Conservation (phyloP, 2,113 vertebrate genomes). For the Glaucomys volans region DNA sequence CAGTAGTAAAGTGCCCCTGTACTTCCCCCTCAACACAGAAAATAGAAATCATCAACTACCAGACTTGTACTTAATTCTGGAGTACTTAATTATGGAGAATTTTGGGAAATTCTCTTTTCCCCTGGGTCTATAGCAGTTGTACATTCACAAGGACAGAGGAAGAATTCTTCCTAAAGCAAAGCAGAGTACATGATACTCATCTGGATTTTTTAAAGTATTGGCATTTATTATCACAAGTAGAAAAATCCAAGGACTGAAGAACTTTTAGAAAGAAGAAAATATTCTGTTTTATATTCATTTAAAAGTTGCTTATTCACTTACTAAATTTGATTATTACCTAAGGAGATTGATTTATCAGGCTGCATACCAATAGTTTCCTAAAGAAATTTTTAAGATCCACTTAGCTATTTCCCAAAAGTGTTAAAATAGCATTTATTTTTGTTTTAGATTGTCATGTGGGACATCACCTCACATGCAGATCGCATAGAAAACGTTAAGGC, state of each 20-base stretch:
- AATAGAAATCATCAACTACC: not conserved
- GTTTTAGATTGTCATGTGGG: constrained; percentile 93
- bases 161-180: not conserved
- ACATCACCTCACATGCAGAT: constrained; percentile 90
- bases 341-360: not conserved
- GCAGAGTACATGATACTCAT: not conserved
- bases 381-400: not conserved
- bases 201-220: not conserved
- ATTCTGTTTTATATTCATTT: not conserved
- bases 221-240: not conserved
- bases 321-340: not conserved
- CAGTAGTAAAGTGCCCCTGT: too few relatives aligned
- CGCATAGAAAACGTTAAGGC: constrained; percentile 85
- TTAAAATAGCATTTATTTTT: not conserved
- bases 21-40: not conserved
- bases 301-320: not conserved
- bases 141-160: not conserved
- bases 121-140: not conserved
- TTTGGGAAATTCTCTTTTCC: not conserved
- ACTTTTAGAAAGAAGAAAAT: not conserved
- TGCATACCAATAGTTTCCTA: not conserved
- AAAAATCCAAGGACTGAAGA: not conserved
- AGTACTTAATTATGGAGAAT: not conserved
- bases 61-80: constrained; percentile 15
- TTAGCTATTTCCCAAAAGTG: not conserved